These are phyloP conservation scores for Paracyclopina nana DNA, from an alignment of 1,140 invertebrate species.

Conservation along the genomic window DNA sequence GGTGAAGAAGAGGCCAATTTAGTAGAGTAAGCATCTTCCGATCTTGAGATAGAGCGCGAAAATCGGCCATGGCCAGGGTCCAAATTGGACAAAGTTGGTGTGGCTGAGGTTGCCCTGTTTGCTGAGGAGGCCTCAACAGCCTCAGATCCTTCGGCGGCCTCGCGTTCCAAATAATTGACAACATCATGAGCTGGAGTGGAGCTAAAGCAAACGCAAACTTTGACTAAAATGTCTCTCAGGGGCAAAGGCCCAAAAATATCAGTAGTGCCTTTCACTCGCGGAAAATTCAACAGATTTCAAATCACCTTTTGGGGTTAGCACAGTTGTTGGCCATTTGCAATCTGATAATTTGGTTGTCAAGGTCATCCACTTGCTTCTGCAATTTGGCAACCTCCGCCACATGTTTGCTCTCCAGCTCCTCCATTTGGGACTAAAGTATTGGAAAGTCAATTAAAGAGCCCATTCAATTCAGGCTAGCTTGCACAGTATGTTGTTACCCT, in stretches of 20 bases:
- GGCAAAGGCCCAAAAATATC: no score
- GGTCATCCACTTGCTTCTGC: slow-evolving; percentile 11
- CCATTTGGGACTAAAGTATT: not conserved
- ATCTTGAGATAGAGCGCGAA: no score
- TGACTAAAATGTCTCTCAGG: no score
- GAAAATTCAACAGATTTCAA: no score
- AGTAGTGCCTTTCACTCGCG: no score
- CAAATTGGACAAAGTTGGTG: no score
- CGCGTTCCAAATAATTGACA: slow-evolving; percentile 2
- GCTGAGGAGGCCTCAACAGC: not conserved
- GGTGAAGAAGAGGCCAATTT: no score
- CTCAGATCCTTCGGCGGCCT: slow-evolving; percentile 11
- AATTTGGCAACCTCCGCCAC: not conserved
- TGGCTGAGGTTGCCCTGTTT: no score
- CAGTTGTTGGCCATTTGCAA: slow-evolving; percentile 1
- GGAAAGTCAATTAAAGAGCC: not conserved
- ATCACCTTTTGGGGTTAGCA: not conserved
- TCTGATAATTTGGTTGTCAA: slow-evolving; percentile 1
- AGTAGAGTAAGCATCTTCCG: no score
- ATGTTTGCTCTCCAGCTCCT: not conserved
- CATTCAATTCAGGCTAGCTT: not conserved
- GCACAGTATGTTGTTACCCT: not conserved
- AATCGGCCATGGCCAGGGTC: no score
- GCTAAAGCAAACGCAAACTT: no score
- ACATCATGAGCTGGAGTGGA: no score